Conservation (phyloP, 2,797 vertebrate species). For the Urosaurus nigricauda region DNA sequence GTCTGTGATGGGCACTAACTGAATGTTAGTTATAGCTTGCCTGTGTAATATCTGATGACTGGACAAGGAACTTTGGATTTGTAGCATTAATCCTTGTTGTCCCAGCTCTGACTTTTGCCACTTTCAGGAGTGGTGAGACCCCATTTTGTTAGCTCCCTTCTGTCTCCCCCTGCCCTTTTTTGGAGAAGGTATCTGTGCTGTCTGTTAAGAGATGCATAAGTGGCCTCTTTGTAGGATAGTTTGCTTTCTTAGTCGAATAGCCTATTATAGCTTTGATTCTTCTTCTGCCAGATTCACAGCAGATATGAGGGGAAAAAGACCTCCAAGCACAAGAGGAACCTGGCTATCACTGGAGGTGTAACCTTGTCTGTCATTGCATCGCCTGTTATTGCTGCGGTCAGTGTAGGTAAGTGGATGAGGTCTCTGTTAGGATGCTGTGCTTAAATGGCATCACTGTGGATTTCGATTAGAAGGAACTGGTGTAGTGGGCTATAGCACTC, state of each 20-base stretch:
- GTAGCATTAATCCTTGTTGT: not conserved
- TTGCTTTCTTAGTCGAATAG: not conserved
- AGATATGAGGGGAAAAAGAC: conserved; percentile 96
- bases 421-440: not conserved
- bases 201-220: conserved; percentile 1
- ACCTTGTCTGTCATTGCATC: conserved; percentile 96
- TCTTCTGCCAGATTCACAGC: conserved; percentile 90
- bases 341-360: conserved; percentile 97
- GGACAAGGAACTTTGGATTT: not conserved
- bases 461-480: too few species aligned
- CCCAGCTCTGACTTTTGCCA: not conserved
- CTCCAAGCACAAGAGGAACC: conserved; percentile 94
- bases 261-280: conserved; percentile 43
- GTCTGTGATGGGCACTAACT: not conserved
- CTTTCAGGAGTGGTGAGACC: not conserved
- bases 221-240: not conserved
- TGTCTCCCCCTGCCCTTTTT: not conserved
- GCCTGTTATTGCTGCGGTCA: conserved; percentile 98
- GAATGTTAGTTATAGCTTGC: not conserved
- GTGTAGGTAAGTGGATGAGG: conserved; percentile 87
- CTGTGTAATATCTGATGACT: not conserved
- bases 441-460: too few species aligned
- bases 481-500: too few species aligned
- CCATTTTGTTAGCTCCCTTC: not conserved
- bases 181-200: not conserved